phyloP scores from a whole-genome alignment of 2,888 invertebrate genomes.

The Phortica magna region DNA sequence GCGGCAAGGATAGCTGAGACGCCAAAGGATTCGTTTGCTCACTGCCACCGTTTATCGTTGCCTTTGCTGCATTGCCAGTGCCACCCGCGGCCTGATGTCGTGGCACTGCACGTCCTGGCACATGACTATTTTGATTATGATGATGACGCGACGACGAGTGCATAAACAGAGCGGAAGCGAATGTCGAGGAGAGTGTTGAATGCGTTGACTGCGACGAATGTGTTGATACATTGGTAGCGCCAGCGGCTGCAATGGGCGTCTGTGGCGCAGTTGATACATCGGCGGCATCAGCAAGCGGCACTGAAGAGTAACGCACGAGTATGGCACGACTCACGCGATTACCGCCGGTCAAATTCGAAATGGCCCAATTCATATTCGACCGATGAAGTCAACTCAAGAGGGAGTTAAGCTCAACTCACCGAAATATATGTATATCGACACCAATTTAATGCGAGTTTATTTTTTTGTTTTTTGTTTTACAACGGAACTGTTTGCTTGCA shows the following conservation, averaged over 20 bases:
- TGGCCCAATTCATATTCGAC: constrained; percentile 75
- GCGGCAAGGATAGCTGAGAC: constrained; percentile 79
- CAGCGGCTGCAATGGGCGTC: constrained; percentile 59
- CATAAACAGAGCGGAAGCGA: constrained; percentile 66
- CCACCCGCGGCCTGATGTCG: constrained; percentile 52
- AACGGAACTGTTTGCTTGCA: constrained; percentile 41
- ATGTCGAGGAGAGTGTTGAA: constrained; percentile 63
- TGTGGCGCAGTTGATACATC: constrained; percentile 65
- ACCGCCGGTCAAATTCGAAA: constrained; percentile 77
- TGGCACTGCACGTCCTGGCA: constrained; percentile 69
- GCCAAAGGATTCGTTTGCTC: constrained; percentile 17
- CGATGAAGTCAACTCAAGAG: background rate
- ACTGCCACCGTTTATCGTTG: constrained; percentile 28
- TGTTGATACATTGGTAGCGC: constrained; percentile 39
- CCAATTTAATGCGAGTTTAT: too few species aligned
- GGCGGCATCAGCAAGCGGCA: constrained; percentile 70
- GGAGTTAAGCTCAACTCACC: background rate
- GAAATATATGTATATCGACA: too few species aligned
- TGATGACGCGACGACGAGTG: constrained; percentile 61
- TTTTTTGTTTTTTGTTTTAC: too few species aligned
- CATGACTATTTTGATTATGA: constrained; percentile 48
- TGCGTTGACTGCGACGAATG: constrained; percentile 32
- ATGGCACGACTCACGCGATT: constrained; percentile 78
- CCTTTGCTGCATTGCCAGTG: constrained; percentile 39
- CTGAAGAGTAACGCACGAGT: constrained; percentile 76